Conservation (phyloP, 1,140 invertebrate genomes). For the Cotesia glomerata region DNA sequence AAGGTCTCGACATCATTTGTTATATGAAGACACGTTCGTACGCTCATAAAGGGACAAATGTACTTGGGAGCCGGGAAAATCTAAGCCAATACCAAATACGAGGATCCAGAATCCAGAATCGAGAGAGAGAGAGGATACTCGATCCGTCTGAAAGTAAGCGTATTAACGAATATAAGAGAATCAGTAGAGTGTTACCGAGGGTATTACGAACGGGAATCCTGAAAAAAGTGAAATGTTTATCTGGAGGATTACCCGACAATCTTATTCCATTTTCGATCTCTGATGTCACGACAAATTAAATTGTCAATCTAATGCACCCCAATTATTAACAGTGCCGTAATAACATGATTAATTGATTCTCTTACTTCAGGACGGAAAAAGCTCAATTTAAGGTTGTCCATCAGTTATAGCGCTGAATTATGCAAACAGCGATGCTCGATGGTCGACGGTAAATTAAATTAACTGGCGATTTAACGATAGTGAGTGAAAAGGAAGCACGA, state of each 20-base stretch:
- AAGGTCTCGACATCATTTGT: constrained; percentile 53
- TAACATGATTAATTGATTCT: constrained; percentile 10
- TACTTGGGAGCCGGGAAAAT: constrained; percentile 14
- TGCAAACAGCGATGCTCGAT: too few species aligned
- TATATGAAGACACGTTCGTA: constrained; percentile 26
- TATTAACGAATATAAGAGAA: constrained; percentile 40
- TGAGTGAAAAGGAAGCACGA: too few species aligned
- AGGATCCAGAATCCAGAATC: not conserved
- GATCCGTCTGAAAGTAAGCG: constrained; percentile 42
- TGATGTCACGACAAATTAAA: not conserved
- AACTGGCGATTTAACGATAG: too few species aligned
- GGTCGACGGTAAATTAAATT: too few species aligned
- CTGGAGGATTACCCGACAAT: constrained; percentile 4
- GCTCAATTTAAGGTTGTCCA: not conserved
- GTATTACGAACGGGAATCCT: not conserved
- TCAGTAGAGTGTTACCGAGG: constrained; percentile 12
- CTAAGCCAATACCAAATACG: constrained; percentile 46
- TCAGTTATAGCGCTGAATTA: too few species aligned
- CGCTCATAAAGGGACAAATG: too few species aligned
- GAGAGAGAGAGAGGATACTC: constrained; percentile 50
- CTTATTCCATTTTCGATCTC: too few species aligned
- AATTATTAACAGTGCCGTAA: not conserved
- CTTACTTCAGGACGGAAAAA: not conserved
- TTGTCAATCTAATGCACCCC: not conserved
- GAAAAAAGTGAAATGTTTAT: constrained; percentile 24